A percentile compares a stretch with the other conserved stretches of the same genome.
Evolutionary conservation across 1,140 invertebrate genomes (phyloP).

Genomic region (Tenebrio molitor): DNA sequence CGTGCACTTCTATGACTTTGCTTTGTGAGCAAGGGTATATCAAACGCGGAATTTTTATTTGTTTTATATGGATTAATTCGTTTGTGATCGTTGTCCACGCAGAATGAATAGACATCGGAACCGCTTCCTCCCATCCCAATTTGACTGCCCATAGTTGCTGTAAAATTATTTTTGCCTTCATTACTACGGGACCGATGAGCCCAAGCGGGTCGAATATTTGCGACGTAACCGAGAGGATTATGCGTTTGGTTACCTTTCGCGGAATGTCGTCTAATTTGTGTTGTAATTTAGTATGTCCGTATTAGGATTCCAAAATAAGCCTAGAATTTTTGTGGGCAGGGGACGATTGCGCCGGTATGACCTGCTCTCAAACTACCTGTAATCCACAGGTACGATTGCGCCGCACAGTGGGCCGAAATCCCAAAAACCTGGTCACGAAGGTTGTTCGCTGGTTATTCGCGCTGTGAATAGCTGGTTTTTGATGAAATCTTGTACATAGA

Average conservation of each 20-base stretch:
- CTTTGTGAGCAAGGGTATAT: background rate
- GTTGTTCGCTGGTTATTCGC: no score
- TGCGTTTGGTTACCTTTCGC: background rate
- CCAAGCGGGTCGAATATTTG: constrained; percentile 57
- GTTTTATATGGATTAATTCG: no score
- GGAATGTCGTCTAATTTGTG: background rate
- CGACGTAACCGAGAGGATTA: constrained; percentile 44
- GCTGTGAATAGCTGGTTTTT: no score
- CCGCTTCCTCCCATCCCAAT: constrained; percentile 62
- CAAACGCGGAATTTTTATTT: background rate
- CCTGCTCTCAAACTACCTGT: no score
- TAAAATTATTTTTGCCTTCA: constrained; percentile 61
- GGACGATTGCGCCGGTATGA: no score
- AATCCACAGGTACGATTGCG: no score
- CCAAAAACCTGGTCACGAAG: no score
- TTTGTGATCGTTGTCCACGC: background rate
- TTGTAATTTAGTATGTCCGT: no score
- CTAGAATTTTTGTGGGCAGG: constrained; percentile 11
- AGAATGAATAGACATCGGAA: constrained; percentile 41
- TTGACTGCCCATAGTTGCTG: constrained; percentile 60
- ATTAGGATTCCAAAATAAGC: constrained; percentile 31
- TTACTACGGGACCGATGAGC: constrained; percentile 57
- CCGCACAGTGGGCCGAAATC: no score
- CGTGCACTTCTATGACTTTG: constrained; percentile 51
- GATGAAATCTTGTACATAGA: no score